phyloP scores from a whole-genome alignment of 2,888 invertebrate species.

The Pristionchus entomophagus region DNA sequence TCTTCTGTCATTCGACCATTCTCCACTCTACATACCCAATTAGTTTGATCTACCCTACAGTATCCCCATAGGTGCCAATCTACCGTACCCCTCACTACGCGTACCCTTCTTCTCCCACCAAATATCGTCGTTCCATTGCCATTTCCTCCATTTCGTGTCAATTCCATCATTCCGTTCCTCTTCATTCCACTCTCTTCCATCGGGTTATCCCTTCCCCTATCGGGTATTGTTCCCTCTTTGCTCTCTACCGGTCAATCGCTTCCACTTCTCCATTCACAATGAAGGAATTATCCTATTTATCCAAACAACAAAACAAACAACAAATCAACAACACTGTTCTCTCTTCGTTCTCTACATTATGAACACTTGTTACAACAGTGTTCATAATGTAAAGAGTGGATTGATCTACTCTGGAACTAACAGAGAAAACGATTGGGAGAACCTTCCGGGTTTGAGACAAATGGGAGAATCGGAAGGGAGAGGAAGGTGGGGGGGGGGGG shows the following conservation, averaged over 20 bases:
- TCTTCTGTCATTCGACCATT: slow-evolving; percentile 2
- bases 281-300: background rate
- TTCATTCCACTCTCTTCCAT: background rate
- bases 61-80: background rate
- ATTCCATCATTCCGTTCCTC: background rate
- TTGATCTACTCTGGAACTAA: too few relatives aligned
- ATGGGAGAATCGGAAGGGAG: too few relatives aligned
- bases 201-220: background rate
- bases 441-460: too few relatives aligned
- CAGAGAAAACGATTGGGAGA: too few relatives aligned
- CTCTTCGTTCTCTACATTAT: too few relatives aligned
- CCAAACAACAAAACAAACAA: too few relatives aligned
- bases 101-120: background rate
- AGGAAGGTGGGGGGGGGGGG: too few relatives aligned
- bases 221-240: background rate
- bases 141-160: background rate
- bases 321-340: too few relatives aligned
- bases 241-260: background rate
- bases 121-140: slow-evolving; percentile 10
- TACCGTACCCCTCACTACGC: background rate
- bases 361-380: too few relatives aligned
- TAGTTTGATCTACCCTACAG: background rate
- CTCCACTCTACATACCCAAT: background rate
- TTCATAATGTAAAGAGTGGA: too few relatives aligned
- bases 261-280: background rate